phyloP scores from a whole-genome alignment of 2,113 vertebrate species.

The Boleophthalmus pectinirostris region DNA sequence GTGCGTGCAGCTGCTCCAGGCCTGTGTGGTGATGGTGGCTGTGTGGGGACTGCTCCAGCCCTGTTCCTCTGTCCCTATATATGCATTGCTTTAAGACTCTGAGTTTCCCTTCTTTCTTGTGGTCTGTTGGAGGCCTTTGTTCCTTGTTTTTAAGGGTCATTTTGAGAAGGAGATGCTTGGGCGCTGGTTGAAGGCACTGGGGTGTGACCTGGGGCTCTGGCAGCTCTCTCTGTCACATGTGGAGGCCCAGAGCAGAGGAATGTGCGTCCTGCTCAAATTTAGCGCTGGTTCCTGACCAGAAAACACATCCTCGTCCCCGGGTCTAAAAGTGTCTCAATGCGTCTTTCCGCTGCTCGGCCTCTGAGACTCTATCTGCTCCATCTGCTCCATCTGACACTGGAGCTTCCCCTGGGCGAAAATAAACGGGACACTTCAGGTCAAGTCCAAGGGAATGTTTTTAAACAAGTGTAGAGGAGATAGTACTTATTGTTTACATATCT shows the following conservation, averaged over 20 bases:
- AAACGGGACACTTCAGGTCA: slow-evolving; percentile 1
- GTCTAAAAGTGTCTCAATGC: slow-evolving; percentile 77
- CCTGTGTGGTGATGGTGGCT: slow-evolving; percentile 71
- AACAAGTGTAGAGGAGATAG: neutral
- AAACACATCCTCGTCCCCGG: slow-evolving; percentile 81
- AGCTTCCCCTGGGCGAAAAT: slow-evolving; percentile 4
- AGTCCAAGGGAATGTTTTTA: neutral
- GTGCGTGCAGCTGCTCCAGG: slow-evolving; percentile 42
- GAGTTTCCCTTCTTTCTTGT: slow-evolving; percentile 65
- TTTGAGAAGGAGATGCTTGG: slow-evolving; percentile 58
- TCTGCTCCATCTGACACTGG: slow-evolving; percentile 1
- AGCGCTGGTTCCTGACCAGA: slow-evolving; percentile 80
- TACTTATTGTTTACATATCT: neutral
- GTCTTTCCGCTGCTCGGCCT: slow-evolving; percentile 58
- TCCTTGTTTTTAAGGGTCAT: slow-evolving; percentile 52
- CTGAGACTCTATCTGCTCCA: slow-evolving; percentile 41
- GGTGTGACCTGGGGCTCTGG: slow-evolving; percentile 60
- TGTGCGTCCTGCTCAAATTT: slow-evolving; percentile 81
- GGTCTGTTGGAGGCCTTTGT: slow-evolving; percentile 67
- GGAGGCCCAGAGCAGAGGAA: slow-evolving; percentile 72
- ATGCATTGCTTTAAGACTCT: slow-evolving; percentile 49
- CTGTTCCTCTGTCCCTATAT: slow-evolving; percentile 60
- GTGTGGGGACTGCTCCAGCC: slow-evolving; percentile 70
- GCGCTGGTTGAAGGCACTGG: slow-evolving; percentile 58
- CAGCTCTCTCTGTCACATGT: slow-evolving; percentile 58